Percentiles rank a stretch among this genome's conserved stretches.
Conservation (phyloP, 2,113 vertebrate species). For the Bathybates hornii region DNA sequence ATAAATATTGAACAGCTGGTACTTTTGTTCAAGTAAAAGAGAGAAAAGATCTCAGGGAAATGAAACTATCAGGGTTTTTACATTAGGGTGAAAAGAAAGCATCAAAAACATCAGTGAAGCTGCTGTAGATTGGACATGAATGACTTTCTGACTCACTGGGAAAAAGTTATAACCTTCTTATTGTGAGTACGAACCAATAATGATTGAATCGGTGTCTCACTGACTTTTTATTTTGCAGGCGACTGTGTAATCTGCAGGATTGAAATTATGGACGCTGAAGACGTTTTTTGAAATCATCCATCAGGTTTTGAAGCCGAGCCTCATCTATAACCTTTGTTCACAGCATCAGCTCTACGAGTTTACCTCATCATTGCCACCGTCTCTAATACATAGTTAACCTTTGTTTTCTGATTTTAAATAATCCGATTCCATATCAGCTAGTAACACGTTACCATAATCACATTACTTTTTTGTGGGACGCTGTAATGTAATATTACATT, state of each 20-base stretch:
- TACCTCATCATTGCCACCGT: background rate
- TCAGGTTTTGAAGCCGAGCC: background rate
- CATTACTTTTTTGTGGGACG: background rate
- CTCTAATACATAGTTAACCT: background rate
- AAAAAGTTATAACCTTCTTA: background rate
- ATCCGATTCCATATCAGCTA: background rate
- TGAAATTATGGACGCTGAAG: background rate
- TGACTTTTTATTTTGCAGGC: background rate
- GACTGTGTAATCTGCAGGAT: background rate
- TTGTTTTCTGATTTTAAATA: background rate
- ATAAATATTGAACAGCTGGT: background rate
- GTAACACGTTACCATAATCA: background rate
- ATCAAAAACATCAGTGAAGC: background rate
- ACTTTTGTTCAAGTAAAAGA: background rate
- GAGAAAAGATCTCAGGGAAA: background rate
- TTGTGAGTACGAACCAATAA: background rate
- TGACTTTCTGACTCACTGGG: background rate
- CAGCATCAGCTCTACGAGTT: background rate
- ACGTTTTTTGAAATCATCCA: too few relatives aligned
- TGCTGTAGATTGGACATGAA: background rate
- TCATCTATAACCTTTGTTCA: background rate
- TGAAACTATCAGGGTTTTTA: background rate
- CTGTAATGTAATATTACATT: background rate
- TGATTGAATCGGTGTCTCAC: rapidly evolving
- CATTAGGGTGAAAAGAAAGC: background rate